phyloP scores from a whole-genome alignment of 2,888 invertebrate species.

The Chrysolina oricalcia region DNA sequence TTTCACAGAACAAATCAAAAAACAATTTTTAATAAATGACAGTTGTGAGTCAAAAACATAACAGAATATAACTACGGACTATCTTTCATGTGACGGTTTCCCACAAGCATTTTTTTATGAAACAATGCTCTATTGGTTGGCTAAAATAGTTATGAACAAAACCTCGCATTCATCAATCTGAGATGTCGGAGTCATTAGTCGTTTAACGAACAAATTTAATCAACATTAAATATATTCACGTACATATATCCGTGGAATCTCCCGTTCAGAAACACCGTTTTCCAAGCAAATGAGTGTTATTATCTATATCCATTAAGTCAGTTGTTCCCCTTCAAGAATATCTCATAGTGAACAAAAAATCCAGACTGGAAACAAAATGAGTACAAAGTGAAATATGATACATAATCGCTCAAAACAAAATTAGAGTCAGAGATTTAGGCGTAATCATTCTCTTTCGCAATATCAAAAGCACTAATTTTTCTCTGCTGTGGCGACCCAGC shows the following conservation, averaged over 20 bases:
- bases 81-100: too few species aligned
- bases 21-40: too few species aligned
- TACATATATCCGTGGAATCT: neutral
- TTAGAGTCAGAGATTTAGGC: conserved; percentile 1
- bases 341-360: neutral
- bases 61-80: too few species aligned
- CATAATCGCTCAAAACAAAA: conserved; percentile 10
- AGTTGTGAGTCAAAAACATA: too few species aligned
- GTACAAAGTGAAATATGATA: conserved; percentile 10
- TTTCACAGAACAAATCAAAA: too few species aligned
- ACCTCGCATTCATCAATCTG: too few species aligned
- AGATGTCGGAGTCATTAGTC: too few species aligned
- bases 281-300: neutral
- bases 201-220: too few species aligned
- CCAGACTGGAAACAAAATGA: conserved; percentile 5
- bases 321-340: neutral
- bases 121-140: too few species aligned
- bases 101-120: too few species aligned
- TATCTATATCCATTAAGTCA: neutral
- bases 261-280: neutral
- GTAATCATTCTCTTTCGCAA: conserved; percentile 13
- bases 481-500: neutral
- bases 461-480: conserved; percentile 12
- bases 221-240: neutral
- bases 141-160: too few species aligned